Percentiles rank a stretch among this genome's conserved stretches.
These are phyloP conservation scores for Anoplius nigerrimus DNA, from an alignment of 2,888 invertebrate genomes.

Conservation along the genomic window DNA sequence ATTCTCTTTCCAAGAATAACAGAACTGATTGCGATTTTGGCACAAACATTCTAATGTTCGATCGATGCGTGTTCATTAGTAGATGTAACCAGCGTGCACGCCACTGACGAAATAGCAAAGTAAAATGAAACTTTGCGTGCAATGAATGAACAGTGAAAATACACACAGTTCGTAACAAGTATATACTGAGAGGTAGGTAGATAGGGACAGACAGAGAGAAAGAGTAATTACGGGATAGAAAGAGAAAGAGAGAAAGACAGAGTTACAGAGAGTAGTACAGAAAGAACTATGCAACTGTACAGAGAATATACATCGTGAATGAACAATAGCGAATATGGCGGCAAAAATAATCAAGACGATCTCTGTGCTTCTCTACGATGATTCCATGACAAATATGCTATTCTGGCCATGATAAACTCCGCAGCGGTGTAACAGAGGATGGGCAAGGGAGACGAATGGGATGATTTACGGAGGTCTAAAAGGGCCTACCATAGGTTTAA, in stretches of 20 bases:
- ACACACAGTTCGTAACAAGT: too few species aligned
- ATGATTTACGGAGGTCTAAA: constrained; percentile 8
- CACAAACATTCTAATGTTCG: background rate
- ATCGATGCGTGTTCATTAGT: constrained; percentile 5
- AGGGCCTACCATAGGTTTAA: constrained; percentile 88
- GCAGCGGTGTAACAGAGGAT: background rate
- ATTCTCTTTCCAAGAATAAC: too few species aligned
- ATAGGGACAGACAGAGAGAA: constrained; percentile 16
- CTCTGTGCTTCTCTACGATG: too few species aligned
- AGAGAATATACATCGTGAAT: too few species aligned
- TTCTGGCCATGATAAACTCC: background rate
- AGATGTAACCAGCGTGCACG: constrained; percentile 50
- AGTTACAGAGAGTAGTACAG: background rate
- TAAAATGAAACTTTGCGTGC: constrained; percentile 54
- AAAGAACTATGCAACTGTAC: too few species aligned
- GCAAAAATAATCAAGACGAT: too few species aligned
- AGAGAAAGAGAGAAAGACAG: background rate
- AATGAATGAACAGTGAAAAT: constrained; percentile 59
- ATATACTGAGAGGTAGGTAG: constrained; percentile 30
- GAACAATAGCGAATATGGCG: too few species aligned
- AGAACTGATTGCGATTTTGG: too few species aligned
- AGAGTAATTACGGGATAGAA: background rate
- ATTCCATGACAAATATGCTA: too few species aligned
- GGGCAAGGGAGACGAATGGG: background rate
- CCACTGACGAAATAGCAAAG: constrained; percentile 52